Evolutionary conservation across 2,888 invertebrate genomes (phyloP).

Genomic region (Fragum fragum): DNA sequence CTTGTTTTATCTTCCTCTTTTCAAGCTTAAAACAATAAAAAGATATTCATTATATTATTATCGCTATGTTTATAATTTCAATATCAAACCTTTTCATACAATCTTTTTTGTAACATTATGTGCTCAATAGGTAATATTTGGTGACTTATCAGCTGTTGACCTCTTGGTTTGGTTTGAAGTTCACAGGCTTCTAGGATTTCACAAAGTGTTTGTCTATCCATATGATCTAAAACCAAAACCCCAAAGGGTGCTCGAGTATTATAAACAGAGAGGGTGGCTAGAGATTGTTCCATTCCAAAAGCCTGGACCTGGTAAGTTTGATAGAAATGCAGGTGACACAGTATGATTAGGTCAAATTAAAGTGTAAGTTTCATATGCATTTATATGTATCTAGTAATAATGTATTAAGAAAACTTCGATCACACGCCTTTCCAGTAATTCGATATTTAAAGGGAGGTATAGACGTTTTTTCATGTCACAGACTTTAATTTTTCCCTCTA

Average conservation of each 20-base stretch:
- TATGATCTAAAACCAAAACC: neutral
- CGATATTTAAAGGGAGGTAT: too few species aligned
- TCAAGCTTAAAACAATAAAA: too few species aligned
- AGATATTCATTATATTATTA: too few species aligned
- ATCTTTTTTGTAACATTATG: too few species aligned
- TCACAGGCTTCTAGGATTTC: neutral
- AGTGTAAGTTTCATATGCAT: neutral
- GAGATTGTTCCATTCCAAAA: neutral
- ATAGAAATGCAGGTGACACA: neutral
- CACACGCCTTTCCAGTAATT: too few species aligned
- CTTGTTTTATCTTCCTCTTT: too few species aligned
- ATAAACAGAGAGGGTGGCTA: neutral
- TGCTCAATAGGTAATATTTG: neutral
- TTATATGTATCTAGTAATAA: neutral
- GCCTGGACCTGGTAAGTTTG: neutral
- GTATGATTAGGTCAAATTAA: neutral
- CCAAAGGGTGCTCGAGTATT: neutral
- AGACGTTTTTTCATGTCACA: too few species aligned
- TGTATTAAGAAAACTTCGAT: neutral
- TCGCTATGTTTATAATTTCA: too few species aligned
- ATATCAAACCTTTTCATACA: too few species aligned
- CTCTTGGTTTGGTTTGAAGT: constrained; percentile 3
- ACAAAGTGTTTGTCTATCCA: neutral
- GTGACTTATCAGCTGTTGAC: neutral
- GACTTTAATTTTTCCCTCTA: too few species aligned